Evolutionary conservation across 2,797 vertebrate genomes (phyloP).

Genomic region (Anniella stebbinsi): DNA sequence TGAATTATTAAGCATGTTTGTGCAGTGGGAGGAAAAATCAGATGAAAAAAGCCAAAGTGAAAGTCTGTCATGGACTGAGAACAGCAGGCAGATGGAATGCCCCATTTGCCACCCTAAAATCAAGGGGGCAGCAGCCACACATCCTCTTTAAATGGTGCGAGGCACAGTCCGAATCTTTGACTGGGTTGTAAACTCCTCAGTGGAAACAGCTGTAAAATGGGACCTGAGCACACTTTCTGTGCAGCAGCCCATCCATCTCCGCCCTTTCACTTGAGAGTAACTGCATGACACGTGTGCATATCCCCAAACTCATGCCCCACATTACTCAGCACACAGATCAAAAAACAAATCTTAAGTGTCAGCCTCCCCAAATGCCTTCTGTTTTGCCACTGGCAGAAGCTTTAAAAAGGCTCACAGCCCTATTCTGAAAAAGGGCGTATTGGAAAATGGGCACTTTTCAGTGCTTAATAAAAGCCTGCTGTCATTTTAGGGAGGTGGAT

Average conservation of each 20-base stretch:
- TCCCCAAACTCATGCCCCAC: not conserved
- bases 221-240: too few relatives aligned
- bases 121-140: not conserved
- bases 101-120: not conserved
- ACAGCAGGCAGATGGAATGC: accelerated
- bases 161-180: too few relatives aligned
- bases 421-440: not conserved
- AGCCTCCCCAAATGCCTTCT: not conserved
- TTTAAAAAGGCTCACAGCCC: constrained; percentile 65
- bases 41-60: not conserved
- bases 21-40: constrained; percentile 31
- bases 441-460: constrained; percentile 53
- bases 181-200: not conserved
- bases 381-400: constrained; percentile 56
- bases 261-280: not conserved
- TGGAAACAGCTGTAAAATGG: not conserved
- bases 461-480: constrained; percentile 56
- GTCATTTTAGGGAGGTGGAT: constrained; percentile 61
- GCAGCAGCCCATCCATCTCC: not conserved
- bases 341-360: too few relatives aligned
- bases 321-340: not conserved
- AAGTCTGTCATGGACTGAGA: not conserved
- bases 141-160: too few relatives aligned
- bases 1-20: constrained; percentile 54
- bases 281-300: not conserved